These are phyloP conservation scores for Octopus sinensis DNA, from an alignment of 1,140 invertebrate species.

Conservation along the genomic window DNA sequence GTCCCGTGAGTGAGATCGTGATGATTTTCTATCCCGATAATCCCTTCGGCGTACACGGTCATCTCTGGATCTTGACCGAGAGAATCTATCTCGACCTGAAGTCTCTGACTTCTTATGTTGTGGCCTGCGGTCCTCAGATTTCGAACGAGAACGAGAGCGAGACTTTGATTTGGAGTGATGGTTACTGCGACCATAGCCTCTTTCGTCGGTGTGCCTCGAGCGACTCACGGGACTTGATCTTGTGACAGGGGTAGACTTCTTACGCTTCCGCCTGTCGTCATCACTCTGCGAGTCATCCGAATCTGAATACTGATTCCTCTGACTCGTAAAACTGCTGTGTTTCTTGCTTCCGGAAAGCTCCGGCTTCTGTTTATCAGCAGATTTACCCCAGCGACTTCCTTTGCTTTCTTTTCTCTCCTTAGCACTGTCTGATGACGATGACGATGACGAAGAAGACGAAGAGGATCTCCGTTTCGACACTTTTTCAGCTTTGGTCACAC, in stretches of 20 bases:
- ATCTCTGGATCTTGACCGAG: not conserved
- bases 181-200: not conserved
- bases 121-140: not conserved
- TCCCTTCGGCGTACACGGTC: not conserved
- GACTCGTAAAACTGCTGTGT: not conserved
- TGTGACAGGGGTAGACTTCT: not conserved
- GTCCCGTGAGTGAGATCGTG: not conserved
- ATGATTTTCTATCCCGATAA: not conserved
- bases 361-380: not conserved
- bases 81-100: not conserved
- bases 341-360: not conserved
- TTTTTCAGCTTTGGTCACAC: not conserved
- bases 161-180: not conserved
- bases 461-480: not conserved
- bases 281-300: not conserved
- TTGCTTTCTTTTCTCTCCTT: constrained; percentile 12
- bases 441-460: not conserved
- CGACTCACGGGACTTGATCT: not conserved
- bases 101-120: not conserved
- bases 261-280: not conserved
- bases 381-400: not conserved
- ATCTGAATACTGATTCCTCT: not conserved
- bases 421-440: not conserved
- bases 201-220: not conserved
- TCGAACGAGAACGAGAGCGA: not conserved